Percentiles rank a stretch among this genome's conserved stretches.
Evolutionary conservation across 2,888 invertebrate genomes (phyloP).

Genomic region (Kryphioiulus occultus): DNA sequence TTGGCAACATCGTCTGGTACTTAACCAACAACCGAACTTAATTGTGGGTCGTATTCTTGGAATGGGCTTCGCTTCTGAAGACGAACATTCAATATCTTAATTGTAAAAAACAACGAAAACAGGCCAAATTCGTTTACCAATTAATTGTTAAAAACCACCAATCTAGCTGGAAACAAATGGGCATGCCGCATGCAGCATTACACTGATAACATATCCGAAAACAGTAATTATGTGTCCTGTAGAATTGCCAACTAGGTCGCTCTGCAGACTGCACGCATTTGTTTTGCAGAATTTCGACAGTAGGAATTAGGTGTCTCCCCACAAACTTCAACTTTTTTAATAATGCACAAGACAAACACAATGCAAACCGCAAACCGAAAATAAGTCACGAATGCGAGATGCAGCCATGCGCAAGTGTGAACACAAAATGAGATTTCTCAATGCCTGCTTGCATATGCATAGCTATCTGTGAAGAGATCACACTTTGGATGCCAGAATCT

Average conservation of each 20-base stretch:
- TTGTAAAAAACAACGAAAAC: neutral
- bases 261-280: neutral
- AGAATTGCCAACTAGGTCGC: constrained; percentile 27
- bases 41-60: neutral
- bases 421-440: neutral
- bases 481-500: neutral
- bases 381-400: neutral
- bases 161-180: neutral
- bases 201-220: neutral
- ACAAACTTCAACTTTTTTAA: neutral
- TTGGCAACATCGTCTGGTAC: neutral
- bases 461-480: neutral
- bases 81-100: neutral
- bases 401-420: neutral
- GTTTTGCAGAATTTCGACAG: neutral
- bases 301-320: neutral
- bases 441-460: neutral
- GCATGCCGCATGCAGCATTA: neutral
- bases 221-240: neutral
- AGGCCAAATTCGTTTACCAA: neutral
- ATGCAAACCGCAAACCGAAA: neutral
- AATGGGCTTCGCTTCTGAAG: neutral
- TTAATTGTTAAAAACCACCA: neutral
- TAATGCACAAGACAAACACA: neutral
- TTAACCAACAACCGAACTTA: neutral